These are phyloP conservation scores for Sebastes itinus DNA, from an alignment of 2,797 vertebrate genomes.

Conservation along the genomic window DNA sequence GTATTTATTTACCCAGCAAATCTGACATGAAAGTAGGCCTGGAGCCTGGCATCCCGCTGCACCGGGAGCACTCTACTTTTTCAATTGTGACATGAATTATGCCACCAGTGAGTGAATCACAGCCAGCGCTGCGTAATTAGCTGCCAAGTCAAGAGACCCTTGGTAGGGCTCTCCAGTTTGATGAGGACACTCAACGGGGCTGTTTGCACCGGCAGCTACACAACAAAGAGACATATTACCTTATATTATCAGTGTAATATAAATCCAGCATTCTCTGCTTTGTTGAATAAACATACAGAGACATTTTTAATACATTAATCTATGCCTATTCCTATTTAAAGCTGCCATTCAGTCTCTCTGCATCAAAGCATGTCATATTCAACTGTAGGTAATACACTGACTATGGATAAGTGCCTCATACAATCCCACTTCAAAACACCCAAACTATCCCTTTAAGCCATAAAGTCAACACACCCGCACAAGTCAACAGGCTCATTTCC, in stretches of 20 bases:
- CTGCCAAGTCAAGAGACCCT: constrained; percentile 47
- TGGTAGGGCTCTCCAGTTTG: constrained; percentile 28
- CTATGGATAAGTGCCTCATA: background rate
- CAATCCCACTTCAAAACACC: background rate
- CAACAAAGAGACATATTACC: background rate
- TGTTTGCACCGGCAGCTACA: background rate
- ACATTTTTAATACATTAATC: background rate
- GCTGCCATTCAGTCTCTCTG: background rate
- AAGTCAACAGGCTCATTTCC: background rate
- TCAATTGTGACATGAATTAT: constrained; percentile 36
- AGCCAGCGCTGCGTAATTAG: constrained; percentile 39
- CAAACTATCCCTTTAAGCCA: too few relatives aligned
- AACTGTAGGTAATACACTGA: background rate
- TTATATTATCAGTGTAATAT: background rate
- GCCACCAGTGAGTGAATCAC: constrained; percentile 38
- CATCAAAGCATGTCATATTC: background rate
- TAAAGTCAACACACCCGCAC: background rate
- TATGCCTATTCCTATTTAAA: background rate
- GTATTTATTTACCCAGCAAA: constrained; percentile 37
- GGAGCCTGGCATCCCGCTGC: background rate
- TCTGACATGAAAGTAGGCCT: constrained; percentile 11
- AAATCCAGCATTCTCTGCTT: background rate
- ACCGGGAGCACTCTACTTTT: background rate
- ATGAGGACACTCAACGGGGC: constrained; percentile 27
- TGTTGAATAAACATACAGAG: background rate